Conservation (phyloP, 1,140 invertebrate genomes). For the Charaxes varanes region DNA sequence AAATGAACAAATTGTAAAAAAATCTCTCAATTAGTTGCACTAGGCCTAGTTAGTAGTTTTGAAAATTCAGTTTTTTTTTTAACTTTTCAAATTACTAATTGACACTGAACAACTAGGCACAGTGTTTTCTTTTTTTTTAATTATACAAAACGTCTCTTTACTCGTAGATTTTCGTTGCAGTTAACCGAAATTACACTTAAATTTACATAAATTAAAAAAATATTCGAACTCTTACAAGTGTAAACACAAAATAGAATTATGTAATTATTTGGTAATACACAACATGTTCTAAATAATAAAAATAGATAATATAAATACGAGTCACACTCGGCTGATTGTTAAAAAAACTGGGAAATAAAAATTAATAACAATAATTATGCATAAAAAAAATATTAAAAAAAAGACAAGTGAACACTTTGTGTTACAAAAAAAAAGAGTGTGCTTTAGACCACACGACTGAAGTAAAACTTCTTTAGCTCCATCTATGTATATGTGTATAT, state of each 20-base stretch:
- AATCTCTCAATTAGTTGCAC: too few relatives aligned
- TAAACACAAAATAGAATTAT: conserved; percentile 59
- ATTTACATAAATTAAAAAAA: conserved; percentile 46
- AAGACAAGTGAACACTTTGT: conserved; percentile 58
- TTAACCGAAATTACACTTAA: conserved; percentile 46
- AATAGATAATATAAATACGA: conserved; percentile 46
- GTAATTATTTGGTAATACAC: conserved; percentile 67
- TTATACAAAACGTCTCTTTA: too few relatives aligned
- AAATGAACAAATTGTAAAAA: too few relatives aligned
- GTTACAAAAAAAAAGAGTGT: conserved; percentile 46
- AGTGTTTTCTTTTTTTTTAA: too few relatives aligned
- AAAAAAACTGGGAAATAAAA: conserved; percentile 48
- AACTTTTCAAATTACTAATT: too few relatives aligned
- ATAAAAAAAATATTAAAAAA: conserved; percentile 41
- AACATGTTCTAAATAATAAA: conserved; percentile 53
- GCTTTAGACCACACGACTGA: too few relatives aligned
- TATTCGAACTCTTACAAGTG: conserved; percentile 60
- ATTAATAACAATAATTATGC: conserved; percentile 56
- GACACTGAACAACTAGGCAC: too few relatives aligned
- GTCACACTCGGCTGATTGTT: conserved; percentile 50
- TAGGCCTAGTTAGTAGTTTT: too few relatives aligned
- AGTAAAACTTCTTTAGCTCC: too few relatives aligned
- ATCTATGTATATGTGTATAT: too few relatives aligned
- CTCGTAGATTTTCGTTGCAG: conserved; percentile 50
- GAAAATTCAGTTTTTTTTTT: too few relatives aligned